phyloP scores from a whole-genome alignment of 2,113 vertebrate genomes.

The Octodon degus region DNA sequence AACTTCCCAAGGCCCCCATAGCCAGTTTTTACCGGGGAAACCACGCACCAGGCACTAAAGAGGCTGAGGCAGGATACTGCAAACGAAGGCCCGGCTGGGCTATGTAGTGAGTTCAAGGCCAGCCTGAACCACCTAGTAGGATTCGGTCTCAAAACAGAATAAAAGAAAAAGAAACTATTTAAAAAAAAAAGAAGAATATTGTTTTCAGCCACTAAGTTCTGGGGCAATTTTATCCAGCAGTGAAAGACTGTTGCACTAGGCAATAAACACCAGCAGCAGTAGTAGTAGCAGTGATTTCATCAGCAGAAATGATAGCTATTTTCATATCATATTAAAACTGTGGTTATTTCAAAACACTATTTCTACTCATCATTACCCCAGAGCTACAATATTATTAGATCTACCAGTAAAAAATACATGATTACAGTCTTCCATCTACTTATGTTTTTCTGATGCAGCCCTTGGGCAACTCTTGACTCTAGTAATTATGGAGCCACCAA shows the following conservation, averaged over 20 bases:
- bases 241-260: neutral
- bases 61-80: neutral
- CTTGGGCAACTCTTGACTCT: neutral
- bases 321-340: neutral
- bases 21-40: neutral
- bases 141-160: neutral
- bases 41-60: neutral
- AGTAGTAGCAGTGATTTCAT: neutral
- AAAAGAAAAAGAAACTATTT: neutral
- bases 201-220: neutral
- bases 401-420: neutral
- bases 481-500: neutral
- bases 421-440: neutral
- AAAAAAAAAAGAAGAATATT: neutral
- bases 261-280: neutral
- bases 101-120: neutral
- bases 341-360: neutral
- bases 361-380: neutral
- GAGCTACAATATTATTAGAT: neutral
- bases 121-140: neutral
- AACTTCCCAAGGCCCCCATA: neutral
- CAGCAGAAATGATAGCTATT: slow-evolving; percentile 3
- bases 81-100: neutral
- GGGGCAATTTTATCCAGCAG: neutral
- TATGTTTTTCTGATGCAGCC: neutral